Evolutionary conservation across 1,140 invertebrate species (phyloP).

Genomic region (Brachionus asplanchnoidis): DNA sequence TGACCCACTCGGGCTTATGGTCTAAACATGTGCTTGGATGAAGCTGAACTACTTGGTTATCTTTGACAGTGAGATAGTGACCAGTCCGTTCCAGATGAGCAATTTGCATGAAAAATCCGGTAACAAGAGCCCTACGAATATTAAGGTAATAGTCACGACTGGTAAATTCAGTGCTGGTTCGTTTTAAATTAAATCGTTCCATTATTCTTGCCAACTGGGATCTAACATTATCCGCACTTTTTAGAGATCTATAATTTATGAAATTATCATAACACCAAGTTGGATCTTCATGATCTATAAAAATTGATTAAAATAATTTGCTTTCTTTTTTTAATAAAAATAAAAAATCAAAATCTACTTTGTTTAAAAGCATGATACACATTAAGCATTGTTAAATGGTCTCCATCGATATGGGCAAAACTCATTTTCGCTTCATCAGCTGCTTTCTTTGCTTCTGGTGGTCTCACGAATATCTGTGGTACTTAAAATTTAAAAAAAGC

Average conservation of each 20-base stretch:
- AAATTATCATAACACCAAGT: conserved; percentile 99
- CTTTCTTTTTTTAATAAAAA: not conserved
- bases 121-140: conserved; percentile 92
- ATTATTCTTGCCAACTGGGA: conserved; percentile 77
- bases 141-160: conserved; percentile 98
- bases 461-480: conserved; percentile 97
- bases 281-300: conserved; percentile 70
- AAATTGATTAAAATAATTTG: not conserved
- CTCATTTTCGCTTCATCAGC: conserved; percentile 98
- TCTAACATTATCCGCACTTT: conserved; percentile 80
- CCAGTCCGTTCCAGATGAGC: conserved; percentile 90
- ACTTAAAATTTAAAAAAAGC: conserved; percentile 62
- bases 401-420: conserved; percentile 98
- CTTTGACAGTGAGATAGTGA: conserved; percentile 96
- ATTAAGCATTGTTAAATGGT: conserved; percentile 89
- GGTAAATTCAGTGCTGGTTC: conserved; percentile 89
- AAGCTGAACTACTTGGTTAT: conserved; percentile 96
- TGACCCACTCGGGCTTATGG: conserved; percentile 98
- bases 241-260: conserved; percentile 93
- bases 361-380: conserved; percentile 98
- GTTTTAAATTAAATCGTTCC: conserved; percentile 84
- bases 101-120: conserved; percentile 99
- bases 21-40: conserved; percentile 97
- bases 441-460: conserved; percentile 96
- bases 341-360: conserved; percentile 67